Evolutionary conservation across 2,888 invertebrate species (phyloP), one percentile per base, ranked within the genome.

Genomic region (Tethea ocularis): DNA sequence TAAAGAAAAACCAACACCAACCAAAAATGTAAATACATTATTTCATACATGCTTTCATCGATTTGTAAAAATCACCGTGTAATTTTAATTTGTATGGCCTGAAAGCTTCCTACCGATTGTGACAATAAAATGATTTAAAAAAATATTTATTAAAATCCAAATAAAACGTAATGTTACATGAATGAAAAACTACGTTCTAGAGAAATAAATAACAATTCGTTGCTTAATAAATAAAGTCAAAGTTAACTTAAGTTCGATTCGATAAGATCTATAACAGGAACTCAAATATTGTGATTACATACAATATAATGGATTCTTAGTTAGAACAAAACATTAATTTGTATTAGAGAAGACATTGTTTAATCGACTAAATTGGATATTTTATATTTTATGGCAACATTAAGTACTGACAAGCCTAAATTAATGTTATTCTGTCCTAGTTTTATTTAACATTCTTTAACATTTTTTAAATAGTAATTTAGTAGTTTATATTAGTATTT

Each of bases 81-180:
- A 59, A 59, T 56, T 57, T 58, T 61, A 29, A 51, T 58, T 51
- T 58, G 52, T 64, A 74, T 71, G 75, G 87, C 86, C 82, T 91
- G 92, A 93, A 93, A 92, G 91, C 92, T 90, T 89, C 87, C 80
- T 85, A 87, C 65, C 84, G 92, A 92, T 92, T 92, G 92, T 92
- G 92, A 91, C 81, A 68, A 66, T 55, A 63, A 56, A 57, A 7
- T 66, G 66, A 67, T 72, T 78, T 63, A 59, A 69, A 77, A 80
- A 84, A 79, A 78, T 68, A 78, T 91, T 89, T 90, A 89, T 90
- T 89, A 59, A 71, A 72, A 74, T 66, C 71, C 63, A 74, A 78
- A 74, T 72, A 77, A 64, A 74, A 70, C 68, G 67, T 66, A 71
- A 64, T 71, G 73, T 77, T 80, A 88, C 78, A 82, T 71, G 36